Base-by-base conservation (phyloP, 2,888 invertebrate species). In the Timandra comae region DNA sequence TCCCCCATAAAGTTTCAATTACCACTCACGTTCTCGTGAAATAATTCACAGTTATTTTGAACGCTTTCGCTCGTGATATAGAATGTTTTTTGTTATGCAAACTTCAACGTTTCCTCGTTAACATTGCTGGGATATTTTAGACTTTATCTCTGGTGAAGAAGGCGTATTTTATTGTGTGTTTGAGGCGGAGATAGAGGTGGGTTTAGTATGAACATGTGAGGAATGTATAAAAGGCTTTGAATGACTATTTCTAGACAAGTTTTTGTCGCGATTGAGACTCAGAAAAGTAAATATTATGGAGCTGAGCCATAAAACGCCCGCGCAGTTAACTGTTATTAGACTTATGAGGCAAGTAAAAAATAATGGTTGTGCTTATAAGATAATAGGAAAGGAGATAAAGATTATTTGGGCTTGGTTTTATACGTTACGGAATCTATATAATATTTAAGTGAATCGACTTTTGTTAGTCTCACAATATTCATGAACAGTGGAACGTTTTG, bases 201-300 rank as follows among this genome's bases (percentile, higher is more conserved):
- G 3, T 10, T 24, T 16, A 3, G 16, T 1, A 5, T 24, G 24
- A 24, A 24, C n/a, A n/a, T 24, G 9, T 6, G 7, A 10, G 11
- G 3, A 10, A 24, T 7, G 11, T 5, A 9, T 7, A 10, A 16
- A 11, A 3, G 33, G 10, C 1, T 9, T 13, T 25, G 29, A 28
- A 25, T 25, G 11, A 16, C 23, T 28, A 29, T 29, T 33, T 25
- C 16, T 24, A 29, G 25, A 24, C 19, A 24, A 8, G 13, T 25
- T 23, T 33, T 24, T 24, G 11, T 24, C 24, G 11, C 7, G 9
- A 24, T 24, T 24, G 24, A 24, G 7, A 11, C 24, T 11, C 9
- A 7, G 7, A 24, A 24, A 10, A 24, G 24, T 24, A 24, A 24
- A 24, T 24, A 24, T 24, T 24, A 24, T 8, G 24, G 11, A 24